These are phyloP conservation scores for Phaedon cochleariae DNA, from an alignment of 2,888 invertebrate genomes.

Conservation along the genomic window DNA sequence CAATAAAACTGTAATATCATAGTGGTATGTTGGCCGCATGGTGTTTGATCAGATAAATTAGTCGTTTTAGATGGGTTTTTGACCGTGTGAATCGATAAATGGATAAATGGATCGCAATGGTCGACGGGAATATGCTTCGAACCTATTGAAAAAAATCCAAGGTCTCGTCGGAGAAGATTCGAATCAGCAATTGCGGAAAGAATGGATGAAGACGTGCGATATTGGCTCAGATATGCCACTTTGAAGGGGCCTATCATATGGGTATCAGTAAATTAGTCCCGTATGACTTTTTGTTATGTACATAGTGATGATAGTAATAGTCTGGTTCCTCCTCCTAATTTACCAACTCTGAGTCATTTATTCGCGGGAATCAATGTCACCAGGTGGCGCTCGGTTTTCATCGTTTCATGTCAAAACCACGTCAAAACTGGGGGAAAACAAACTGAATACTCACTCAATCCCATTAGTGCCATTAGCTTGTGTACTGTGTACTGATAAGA, in stretches of 20 bases:
- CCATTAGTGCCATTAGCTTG: too few relatives aligned
- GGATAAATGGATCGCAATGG: conserved; percentile 48
- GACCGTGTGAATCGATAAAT: conserved; percentile 62
- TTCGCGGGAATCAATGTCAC: too few relatives aligned
- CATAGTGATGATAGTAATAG: too few relatives aligned
- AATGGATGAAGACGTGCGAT: conserved; percentile 23
- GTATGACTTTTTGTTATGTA: not conserved
- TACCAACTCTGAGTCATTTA: too few relatives aligned
- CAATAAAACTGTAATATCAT: conserved; percentile 54
- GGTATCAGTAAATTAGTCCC: not conserved
- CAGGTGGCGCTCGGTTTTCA: too few relatives aligned
- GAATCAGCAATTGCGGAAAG: conserved; percentile 37
- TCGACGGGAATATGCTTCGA: conserved; percentile 45
- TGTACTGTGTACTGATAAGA: too few relatives aligned
- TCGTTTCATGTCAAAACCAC: too few relatives aligned
- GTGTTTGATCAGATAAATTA: conserved; percentile 60
- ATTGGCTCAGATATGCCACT: conserved; percentile 3
- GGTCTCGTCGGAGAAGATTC: conserved; percentile 38
- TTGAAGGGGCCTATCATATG: not conserved
- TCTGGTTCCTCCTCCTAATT: too few relatives aligned
- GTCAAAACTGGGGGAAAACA: too few relatives aligned
- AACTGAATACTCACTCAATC: too few relatives aligned
- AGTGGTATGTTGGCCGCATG: conserved; percentile 52
- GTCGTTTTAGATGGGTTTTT: conserved; percentile 59
- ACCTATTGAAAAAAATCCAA: conserved; percentile 43